These are phyloP conservation scores for Oryzias woworae DNA, from an alignment of 2,113 vertebrate species.

Conservation along the genomic window DNA sequence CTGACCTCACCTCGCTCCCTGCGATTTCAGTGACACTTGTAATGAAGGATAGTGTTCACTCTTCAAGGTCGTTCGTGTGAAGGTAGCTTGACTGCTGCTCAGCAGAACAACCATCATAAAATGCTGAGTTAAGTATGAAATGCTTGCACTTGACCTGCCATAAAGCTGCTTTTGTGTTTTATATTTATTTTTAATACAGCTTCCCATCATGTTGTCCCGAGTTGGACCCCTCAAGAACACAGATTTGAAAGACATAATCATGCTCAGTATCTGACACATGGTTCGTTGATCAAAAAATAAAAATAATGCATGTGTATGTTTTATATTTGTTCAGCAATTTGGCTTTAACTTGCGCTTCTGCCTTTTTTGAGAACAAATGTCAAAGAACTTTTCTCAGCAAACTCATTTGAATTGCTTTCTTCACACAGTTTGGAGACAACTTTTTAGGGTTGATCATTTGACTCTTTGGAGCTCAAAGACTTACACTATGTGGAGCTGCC, in stretches of 20 bases:
- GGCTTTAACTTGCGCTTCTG: no score
- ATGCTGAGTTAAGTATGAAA: constrained; percentile 53
- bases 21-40: constrained; percentile 38
- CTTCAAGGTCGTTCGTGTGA: constrained; percentile 27
- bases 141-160: constrained; percentile 57
- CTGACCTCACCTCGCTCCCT: constrained; percentile 16
- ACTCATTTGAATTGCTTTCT: no score
- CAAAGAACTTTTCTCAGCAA: no score
- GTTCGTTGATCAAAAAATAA: no score
- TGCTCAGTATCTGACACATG: neutral
- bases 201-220: constrained; percentile 1
- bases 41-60: constrained; percentile 43
- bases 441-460: no score
- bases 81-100: constrained; percentile 25
- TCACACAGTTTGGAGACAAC: no score
- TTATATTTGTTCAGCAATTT: no score
- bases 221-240: constrained; percentile 8
- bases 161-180: constrained; percentile 53
- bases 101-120: constrained; percentile 54
- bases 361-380: no score
- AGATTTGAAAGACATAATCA: neutral
- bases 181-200: constrained; percentile 41
- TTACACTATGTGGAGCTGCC: no score
- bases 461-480: no score
- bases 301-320: no score